Evolutionary conservation across 1,140 invertebrate genomes (phyloP).

Genomic region (Dinoponera quadriceps): DNA sequence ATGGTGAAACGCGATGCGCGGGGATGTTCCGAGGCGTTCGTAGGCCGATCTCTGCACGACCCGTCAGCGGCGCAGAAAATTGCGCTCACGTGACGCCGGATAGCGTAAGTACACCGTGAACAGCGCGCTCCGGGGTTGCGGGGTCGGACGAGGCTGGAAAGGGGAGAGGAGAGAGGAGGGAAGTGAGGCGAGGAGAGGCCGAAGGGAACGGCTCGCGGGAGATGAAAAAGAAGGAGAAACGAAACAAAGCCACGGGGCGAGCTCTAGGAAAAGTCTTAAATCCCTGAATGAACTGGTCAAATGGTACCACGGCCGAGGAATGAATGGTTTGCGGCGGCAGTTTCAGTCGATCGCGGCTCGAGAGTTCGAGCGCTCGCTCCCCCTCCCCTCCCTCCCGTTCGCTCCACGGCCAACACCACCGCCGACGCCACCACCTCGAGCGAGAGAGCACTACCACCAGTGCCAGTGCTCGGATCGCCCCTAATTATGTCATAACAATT

Average conservation of each 20-base stretch:
- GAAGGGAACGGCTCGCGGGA: conserved; percentile 4
- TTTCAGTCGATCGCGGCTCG: conserved; percentile 66
- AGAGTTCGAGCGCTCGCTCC: conserved; percentile 43
- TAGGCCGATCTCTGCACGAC: conserved; percentile 69
- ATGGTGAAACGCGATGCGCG: conserved; percentile 70
- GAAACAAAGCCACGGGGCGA: conserved; percentile 69
- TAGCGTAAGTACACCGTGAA: conserved; percentile 66
- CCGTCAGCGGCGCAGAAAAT: conserved; percentile 73
- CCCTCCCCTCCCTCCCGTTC: conserved; percentile 28
- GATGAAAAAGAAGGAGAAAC: conserved; percentile 56
- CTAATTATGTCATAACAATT: conserved; percentile 84
- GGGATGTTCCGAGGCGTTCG: conserved; percentile 59
- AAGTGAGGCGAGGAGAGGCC: neutral
- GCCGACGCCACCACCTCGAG: conserved; percentile 19
- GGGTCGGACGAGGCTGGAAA: conserved; percentile 59
- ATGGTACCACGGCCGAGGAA: conserved; percentile 69
- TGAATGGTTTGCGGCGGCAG: conserved; percentile 71
- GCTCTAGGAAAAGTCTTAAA: conserved; percentile 75
- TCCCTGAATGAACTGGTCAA: conserved; percentile 75
- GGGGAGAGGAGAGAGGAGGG: conserved; percentile 31
- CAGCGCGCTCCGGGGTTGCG: conserved; percentile 39
- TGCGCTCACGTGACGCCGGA: conserved; percentile 70
- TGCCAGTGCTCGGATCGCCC: conserved; percentile 68
- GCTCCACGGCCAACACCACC: conserved; percentile 6
- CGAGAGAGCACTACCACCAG: conserved; percentile 40